These are phyloP conservation scores for Hypsibius dujardini DNA, from an alignment of 1,140 invertebrate species.

Conservation along the genomic window DNA sequence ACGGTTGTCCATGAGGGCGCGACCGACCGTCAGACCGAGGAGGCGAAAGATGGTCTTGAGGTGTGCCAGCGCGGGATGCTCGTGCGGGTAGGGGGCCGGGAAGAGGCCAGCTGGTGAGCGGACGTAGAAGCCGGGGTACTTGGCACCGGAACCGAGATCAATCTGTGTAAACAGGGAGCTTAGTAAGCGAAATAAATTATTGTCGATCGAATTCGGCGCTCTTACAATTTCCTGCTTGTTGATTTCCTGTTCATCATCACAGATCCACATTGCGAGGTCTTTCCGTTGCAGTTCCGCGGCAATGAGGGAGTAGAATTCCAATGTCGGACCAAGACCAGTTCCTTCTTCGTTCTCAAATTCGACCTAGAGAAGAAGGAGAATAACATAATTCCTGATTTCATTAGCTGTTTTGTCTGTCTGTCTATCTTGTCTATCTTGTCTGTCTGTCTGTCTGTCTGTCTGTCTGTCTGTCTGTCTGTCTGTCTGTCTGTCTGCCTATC, in stretches of 20 bases:
- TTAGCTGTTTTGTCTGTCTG: too few relatives aligned
- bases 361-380: slow-evolving; percentile 35
- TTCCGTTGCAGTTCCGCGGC: slow-evolving; percentile 82
- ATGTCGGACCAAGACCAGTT: slow-evolving; percentile 88
- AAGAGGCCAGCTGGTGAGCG: slow-evolving; percentile 67
- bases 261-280: slow-evolving; percentile 77
- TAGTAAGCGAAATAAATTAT: too few relatives aligned
- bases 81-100: slow-evolving; percentile 53
- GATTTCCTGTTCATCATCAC: slow-evolving; percentile 48
- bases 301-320: slow-evolving; percentile 93
- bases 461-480: too few relatives aligned
- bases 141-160: slow-evolving; percentile 44
- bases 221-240: slow-evolving; percentile 19
- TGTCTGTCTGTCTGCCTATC: too few relatives aligned
- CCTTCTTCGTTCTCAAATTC: slow-evolving; percentile 93
- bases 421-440: too few relatives aligned
- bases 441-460: too few relatives aligned
- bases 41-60: slow-evolving; percentile 71
- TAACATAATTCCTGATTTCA: too few relatives aligned
- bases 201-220: not conserved
- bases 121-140: slow-evolving; percentile 76
- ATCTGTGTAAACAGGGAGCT: slow-evolving; percentile 19
- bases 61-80: slow-evolving; percentile 55
- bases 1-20: slow-evolving; percentile 86
- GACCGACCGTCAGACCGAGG: slow-evolving; percentile 77